Evolutionary conservation across 2,888 invertebrate species (phyloP).

Genomic region (Scaptomyza caliginosa): DNA sequence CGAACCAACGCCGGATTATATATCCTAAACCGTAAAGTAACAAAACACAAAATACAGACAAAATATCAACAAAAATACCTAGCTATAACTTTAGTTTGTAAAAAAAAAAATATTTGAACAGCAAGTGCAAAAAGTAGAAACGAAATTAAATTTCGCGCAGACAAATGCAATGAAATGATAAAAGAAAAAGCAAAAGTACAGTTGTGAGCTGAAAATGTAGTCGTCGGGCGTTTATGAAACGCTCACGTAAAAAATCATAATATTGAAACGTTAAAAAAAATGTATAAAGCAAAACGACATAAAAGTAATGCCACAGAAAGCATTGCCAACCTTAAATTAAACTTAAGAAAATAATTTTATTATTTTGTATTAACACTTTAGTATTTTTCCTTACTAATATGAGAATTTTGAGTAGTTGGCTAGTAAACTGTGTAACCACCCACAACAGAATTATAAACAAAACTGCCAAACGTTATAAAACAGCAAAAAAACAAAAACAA

Average conservation of each 20-base stretch:
- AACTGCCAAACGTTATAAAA: constrained; percentile 68
- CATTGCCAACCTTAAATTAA: constrained; percentile 47
- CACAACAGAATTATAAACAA: constrained; percentile 35
- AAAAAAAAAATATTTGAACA: constrained; percentile 66
- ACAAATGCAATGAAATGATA: constrained; percentile 28
- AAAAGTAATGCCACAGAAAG: constrained; percentile 25
- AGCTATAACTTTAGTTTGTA: constrained; percentile 66
- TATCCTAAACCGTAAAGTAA: constrained; percentile 84
- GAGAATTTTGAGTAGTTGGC: constrained; percentile 76
- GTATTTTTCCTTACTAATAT: constrained; percentile 70
- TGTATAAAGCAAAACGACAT: constrained; percentile 52
- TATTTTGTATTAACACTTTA: constrained; percentile 67
- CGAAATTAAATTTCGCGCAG: constrained; percentile 59
- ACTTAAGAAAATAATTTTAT: constrained; percentile 75
- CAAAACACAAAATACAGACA: constrained; percentile 33
- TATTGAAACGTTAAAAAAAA: constrained; percentile 23
- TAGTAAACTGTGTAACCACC: constrained; percentile 10
- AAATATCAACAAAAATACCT: constrained; percentile 38
- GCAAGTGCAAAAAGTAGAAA: constrained; percentile 80
- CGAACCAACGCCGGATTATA: constrained; percentile 93
- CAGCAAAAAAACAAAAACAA: no score
- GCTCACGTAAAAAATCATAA: constrained; percentile 21
- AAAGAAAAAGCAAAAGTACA: constrained; percentile 72
- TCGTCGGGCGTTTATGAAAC: constrained; percentile 53
- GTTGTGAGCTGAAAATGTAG: constrained; percentile 65